Base-by-base conservation (phyloP, 2,113 vertebrate species). In the Andinoacara biseriatus region DNA sequence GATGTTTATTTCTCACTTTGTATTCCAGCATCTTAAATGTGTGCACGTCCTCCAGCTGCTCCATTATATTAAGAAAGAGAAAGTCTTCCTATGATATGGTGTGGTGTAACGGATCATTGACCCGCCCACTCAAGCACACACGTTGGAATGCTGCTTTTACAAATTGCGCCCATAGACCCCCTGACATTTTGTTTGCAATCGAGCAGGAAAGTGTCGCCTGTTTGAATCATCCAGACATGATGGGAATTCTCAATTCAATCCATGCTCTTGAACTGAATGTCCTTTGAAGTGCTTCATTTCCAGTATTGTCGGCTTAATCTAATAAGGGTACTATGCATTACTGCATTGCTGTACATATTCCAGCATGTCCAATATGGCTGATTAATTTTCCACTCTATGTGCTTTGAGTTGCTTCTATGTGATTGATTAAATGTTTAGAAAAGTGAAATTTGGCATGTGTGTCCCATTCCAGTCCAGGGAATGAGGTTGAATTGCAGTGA, bases 111-210 rank as follows among this genome's bases (percentile, higher is more conserved):
- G 85, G 91, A 89, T 92, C 90, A 92, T 90, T 94, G 92, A 91
- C 90, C 91, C 86, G 52, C 63, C 86, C 88, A 84, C 82, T 93
- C 91, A 90, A 91, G 89, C 89, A 90, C 90, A 61, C 72, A 83
- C 18, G 49, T 72, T 63, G 31, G 85, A 92, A 94, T 86, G 84
- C 87, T 90, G 90, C 89, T 91, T 91, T 93, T 90, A 93, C 92
- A 94, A 93, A 93, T 92, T 92, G 89, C 83, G 80, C 83, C 84
- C 79, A 81, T 67, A 83, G 88, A 89, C 90, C 90, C 63, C 13
- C 74, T 90, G 90, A 91, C 91, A 93, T 93, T 92, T 90, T 87
- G 85, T 91, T 90, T 92, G 86, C 82, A 91, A 83, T 91, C 22
- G 75, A 87, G 87, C 90, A 84, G 83, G 89, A 91, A 92, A 93